These are phyloP conservation scores for Sebastes cheni DNA, from an alignment of 2,797 vertebrate species.

Conservation along the genomic window DNA sequence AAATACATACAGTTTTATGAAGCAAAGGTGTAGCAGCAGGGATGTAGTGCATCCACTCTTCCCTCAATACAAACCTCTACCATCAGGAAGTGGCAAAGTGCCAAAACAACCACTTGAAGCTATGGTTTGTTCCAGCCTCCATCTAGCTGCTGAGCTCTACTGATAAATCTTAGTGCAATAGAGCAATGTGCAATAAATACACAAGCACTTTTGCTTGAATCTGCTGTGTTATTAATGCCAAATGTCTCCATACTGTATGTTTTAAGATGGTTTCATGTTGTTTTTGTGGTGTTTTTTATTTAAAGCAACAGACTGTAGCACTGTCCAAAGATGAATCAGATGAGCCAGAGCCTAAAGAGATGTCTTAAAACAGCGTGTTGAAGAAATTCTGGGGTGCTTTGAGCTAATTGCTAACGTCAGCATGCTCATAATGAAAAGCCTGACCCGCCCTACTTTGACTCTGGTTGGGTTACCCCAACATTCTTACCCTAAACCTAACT, in stretches of 20 bases:
- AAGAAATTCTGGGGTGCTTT: not conserved
- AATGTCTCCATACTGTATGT: too few relatives aligned
- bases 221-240: too few relatives aligned
- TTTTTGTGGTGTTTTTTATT: too few relatives aligned
- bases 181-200: not conserved
- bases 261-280: too few relatives aligned
- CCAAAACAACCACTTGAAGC: not conserved
- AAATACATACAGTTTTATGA: not conserved
- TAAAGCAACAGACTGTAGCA: too few relatives aligned
- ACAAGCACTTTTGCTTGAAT: too few relatives aligned
- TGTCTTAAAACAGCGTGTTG: not conserved
- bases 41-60: not conserved
- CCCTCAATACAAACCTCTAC: not conserved
- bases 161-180: not conserved
- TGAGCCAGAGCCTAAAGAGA: not conserved
- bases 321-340: not conserved
- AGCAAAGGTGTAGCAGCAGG: not conserved
- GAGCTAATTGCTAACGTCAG: not conserved
- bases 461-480: too few relatives aligned
- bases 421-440: not conserved
- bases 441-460: too few relatives aligned
- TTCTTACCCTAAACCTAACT: too few relatives aligned
- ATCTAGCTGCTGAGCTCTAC: not conserved
- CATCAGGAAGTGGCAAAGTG: not conserved
- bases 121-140: not conserved